Conservation (phyloP, 2,113 vertebrate species). For the Balaeniceps rex region DNA sequence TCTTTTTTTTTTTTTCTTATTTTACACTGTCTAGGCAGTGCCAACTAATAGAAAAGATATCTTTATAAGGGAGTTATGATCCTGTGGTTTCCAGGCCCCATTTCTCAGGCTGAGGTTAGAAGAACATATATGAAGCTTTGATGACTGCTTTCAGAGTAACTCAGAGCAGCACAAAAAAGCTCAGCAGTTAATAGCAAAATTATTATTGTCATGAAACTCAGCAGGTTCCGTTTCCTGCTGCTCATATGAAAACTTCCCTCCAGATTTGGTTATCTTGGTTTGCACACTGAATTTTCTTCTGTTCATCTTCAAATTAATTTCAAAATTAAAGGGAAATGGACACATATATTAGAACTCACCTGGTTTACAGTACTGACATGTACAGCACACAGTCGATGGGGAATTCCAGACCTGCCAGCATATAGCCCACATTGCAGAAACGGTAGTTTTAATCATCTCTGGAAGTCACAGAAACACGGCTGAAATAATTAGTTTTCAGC, state of each 20-base stretch:
- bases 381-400: not conserved
- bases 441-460: not conserved
- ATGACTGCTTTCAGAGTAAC: not conserved
- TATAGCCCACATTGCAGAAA: not conserved
- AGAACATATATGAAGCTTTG: not conserved
- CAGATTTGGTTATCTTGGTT: not conserved
- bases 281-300: not conserved
- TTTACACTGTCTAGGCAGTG: not conserved
- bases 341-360: not conserved
- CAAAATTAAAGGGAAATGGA: not conserved
- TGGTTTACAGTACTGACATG: not conserved
- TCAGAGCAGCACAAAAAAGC: not conserved
- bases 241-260: not conserved
- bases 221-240: not conserved
- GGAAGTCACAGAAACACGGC: not conserved
- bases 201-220: slow-evolving; percentile 10
- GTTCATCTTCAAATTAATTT: not conserved
- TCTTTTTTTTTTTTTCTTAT: not conserved
- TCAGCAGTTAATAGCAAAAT: not conserved
- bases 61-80: not conserved
- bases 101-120: not conserved
- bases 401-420: not conserved
- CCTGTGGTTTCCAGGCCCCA: not conserved
- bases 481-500: not conserved
- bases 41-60: not conserved